Percentiles rank a stretch among this genome's conserved stretches.
Evolutionary conservation across 1,140 invertebrate species (phyloP).

Genomic region (Plodia interpunctella): DNA sequence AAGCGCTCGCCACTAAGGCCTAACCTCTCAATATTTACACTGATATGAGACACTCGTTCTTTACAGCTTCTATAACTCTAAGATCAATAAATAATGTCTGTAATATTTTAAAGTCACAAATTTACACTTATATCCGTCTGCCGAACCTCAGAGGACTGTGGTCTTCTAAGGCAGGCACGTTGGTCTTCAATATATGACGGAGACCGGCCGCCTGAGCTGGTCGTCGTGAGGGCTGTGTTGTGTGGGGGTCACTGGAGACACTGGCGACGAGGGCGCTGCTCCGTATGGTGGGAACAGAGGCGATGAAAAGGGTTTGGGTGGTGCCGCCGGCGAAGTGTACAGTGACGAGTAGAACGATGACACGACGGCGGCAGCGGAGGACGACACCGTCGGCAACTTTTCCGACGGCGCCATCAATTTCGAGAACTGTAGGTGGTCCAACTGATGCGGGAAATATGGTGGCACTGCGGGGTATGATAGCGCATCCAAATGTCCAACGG

Average conservation of each 20-base stretch:
- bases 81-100: constrained; percentile 60
- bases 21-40: constrained; percentile 60
- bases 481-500: constrained; percentile 53
- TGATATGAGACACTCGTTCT: constrained; percentile 57
- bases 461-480: constrained; percentile 58
- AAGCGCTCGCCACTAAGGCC: constrained; percentile 37
- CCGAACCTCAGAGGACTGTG: constrained; percentile 42
- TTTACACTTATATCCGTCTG: constrained; percentile 35
- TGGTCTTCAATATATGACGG: constrained; percentile 73
- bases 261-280: constrained; percentile 49
- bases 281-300: constrained; percentile 65
- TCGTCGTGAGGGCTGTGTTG: constrained; percentile 72
- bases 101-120: constrained; percentile 35
- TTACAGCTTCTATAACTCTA: constrained; percentile 49
- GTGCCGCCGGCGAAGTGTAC: constrained; percentile 62
- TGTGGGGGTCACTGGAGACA: constrained; percentile 52
- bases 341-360: constrained; percentile 70
- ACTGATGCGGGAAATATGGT: constrained; percentile 69
- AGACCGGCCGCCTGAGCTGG: constrained; percentile 66
- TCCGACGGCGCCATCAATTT: constrained; percentile 68
- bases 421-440: constrained; percentile 69
- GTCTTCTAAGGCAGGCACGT: constrained; percentile 62
- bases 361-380: constrained; percentile 63
- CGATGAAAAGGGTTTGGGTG: constrained; percentile 63
- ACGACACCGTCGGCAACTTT: constrained; percentile 63